These are phyloP conservation scores for Neocrepidodera transversa DNA, from an alignment of 2,888 invertebrate genomes.

Conservation along the genomic window DNA sequence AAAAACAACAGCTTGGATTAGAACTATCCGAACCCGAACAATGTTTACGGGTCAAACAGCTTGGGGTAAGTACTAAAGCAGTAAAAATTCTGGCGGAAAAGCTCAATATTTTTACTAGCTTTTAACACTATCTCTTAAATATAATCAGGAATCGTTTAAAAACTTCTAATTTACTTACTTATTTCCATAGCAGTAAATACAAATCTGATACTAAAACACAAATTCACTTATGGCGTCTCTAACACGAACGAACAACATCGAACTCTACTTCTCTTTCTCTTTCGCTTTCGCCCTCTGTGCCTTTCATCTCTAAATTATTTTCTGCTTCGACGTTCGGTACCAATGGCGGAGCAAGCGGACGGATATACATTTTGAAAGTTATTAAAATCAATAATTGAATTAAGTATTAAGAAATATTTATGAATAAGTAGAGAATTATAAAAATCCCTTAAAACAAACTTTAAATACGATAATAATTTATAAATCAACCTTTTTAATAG, in stretches of 20 bases:
- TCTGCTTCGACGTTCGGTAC: background rate
- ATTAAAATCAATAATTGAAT: no score
- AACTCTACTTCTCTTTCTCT: constrained; percentile 15
- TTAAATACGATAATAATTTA: no score
- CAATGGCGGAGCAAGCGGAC: background rate
- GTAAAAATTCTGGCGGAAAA: constrained; percentile 35
- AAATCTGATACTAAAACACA: constrained; percentile 44
- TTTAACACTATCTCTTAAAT: background rate
- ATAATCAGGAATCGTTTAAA: constrained; percentile 6
- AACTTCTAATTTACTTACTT: constrained; percentile 45
- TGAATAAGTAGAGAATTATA: no score
- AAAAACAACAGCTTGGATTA: constrained; percentile 10
- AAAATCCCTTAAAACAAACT: no score
- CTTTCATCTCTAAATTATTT: constrained; percentile 7
- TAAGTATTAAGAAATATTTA: no score
- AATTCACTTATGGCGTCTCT: constrained; percentile 54
- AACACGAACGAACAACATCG: constrained; percentile 18
- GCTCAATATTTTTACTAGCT: background rate
- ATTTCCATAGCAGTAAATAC: constrained; percentile 47
- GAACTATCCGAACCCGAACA: constrained; percentile 24
- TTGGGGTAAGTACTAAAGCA: constrained; percentile 46
- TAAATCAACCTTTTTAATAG: no score
- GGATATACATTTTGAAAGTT: background rate
- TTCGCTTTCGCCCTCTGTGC: constrained; percentile 11
- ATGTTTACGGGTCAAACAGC: constrained; percentile 49